Percentiles rank a stretch among this genome's conserved stretches.
Conservation (phyloP, 37 sponge, comb jelly and placozoan genomes). For the Mnemiopsis leidyi region DNA sequence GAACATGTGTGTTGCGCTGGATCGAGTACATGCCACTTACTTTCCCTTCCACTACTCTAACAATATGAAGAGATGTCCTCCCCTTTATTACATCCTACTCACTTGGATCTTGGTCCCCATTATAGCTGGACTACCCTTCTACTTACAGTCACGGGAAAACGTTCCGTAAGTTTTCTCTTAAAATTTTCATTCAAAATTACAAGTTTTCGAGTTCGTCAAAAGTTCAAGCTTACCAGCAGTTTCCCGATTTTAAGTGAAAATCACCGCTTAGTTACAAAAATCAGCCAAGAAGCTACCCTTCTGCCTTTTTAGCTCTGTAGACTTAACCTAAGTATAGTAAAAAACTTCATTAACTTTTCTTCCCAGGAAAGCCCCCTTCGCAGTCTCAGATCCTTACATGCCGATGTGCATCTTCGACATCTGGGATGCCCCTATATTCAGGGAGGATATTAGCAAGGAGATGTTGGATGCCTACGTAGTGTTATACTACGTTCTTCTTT, state of each 20-base stretch:
- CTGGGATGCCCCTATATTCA: background rate
- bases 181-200: too few relatives aligned
- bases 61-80: background rate
- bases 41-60: conserved; percentile 33
- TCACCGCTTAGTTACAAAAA: too few relatives aligned
- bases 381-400: background rate
- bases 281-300: too few relatives aligned
- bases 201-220: too few relatives aligned
- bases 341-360: too few relatives aligned
- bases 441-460: background rate
- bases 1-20: background rate
- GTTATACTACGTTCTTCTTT: background rate
- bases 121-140: background rate
- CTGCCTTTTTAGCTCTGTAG: too few relatives aligned
- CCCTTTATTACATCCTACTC: background rate
- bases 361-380: background rate
- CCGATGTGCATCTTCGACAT: conserved; percentile 19
- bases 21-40: conserved; percentile 6
- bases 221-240: too few relatives aligned
- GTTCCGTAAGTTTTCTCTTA: too few relatives aligned
- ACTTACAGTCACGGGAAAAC: too few relatives aligned
- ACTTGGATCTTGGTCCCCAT: background rate
- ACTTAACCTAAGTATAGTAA: too few relatives aligned
- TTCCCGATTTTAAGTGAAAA: too few relatives aligned
- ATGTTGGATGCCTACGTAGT: background rate